Evolutionary conservation across 37 sponge, comb jelly and placozoan species (phyloP).

Genomic region (Spongia lamella): DNA sequence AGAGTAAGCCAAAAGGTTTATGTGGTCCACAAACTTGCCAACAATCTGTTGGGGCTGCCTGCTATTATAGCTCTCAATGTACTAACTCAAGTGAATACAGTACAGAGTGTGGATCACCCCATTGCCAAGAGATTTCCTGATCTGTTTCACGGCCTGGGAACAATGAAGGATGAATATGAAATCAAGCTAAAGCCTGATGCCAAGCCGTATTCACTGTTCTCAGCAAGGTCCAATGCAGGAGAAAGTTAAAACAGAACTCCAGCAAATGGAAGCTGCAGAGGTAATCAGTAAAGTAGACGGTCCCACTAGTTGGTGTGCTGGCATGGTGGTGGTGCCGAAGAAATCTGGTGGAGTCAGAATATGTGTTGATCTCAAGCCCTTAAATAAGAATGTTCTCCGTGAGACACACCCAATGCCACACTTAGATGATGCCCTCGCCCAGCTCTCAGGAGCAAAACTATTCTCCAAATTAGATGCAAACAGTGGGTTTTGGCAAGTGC

Average conservation of each 20-base stretch:
- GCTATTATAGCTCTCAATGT: constrained; percentile 28
- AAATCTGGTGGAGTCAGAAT: too few species aligned
- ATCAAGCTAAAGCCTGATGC: constrained; percentile 9
- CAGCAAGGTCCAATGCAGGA: constrained; percentile 5
- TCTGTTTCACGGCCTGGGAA: constrained; percentile 34
- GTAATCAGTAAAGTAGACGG: constrained; percentile 39
- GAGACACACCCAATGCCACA: constrained; percentile 16
- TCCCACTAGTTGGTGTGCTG: too few species aligned
- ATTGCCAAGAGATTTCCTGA: background rate
- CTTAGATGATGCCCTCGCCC: constrained; percentile 33
- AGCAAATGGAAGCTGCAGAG: constrained; percentile 15
- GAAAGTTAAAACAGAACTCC: constrained; percentile 15
- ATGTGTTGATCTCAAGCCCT: too few species aligned
- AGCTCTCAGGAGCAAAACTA: constrained; percentile 15
- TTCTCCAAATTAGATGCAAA: constrained; percentile 20
- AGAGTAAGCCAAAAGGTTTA: constrained; percentile 4
- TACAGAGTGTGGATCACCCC: too few species aligned
- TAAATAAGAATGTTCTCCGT: constrained; percentile 11
- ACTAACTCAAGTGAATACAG: constrained; percentile 1
- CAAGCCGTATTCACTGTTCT: constrained; percentile 3
- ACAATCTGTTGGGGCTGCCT: constrained; percentile 25
- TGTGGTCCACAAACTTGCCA: constrained; percentile 15
- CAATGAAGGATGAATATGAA: constrained; percentile 18
- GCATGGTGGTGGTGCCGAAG: too few species aligned
- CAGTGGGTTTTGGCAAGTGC: too few species aligned